These are phyloP conservation scores for Ptychochromis oligacanthus DNA, from an alignment of 2,113 vertebrate species.

Conservation along the genomic window DNA sequence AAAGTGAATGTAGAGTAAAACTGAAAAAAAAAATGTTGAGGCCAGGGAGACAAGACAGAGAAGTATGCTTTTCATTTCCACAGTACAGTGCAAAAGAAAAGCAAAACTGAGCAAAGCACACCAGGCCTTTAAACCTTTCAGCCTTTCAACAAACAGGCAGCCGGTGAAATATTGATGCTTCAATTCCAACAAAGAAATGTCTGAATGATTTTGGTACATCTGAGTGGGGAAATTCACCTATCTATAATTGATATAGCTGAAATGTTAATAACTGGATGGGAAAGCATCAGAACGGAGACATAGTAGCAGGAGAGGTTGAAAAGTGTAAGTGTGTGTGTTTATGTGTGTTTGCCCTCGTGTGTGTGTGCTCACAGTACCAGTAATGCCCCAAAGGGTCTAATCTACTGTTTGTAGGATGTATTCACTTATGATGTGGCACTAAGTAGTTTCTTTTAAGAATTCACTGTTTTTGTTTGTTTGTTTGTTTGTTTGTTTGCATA, in stretches of 20 bases:
- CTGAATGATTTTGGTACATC: constrained; percentile 63
- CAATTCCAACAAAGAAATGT: constrained; percentile 74
- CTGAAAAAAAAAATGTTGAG: not conserved
- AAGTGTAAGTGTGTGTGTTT: constrained; percentile 28
- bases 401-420: not conserved
- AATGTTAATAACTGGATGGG: constrained; percentile 69
- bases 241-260: constrained; percentile 75
- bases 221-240: constrained; percentile 58
- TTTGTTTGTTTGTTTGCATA: too few species aligned
- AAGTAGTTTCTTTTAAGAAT: not conserved
- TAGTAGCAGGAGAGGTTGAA: constrained; percentile 6
- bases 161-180: constrained; percentile 80
- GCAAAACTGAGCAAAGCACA: constrained; percentile 40
- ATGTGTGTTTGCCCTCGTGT: not conserved
- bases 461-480: not conserved
- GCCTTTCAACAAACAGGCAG: constrained; percentile 63
- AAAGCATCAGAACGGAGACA: constrained; percentile 30
- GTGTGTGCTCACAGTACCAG: not conserved
- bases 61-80: constrained; percentile 34
- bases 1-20: constrained; percentile 24
- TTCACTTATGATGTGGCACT: not conserved
- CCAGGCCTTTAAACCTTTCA: constrained; percentile 53
- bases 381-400: not conserved
- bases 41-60: constrained; percentile 15
- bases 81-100: constrained; percentile 11